Conservation (phyloP, 2,888 invertebrate genomes). For the Seira sanloemensis region DNA sequence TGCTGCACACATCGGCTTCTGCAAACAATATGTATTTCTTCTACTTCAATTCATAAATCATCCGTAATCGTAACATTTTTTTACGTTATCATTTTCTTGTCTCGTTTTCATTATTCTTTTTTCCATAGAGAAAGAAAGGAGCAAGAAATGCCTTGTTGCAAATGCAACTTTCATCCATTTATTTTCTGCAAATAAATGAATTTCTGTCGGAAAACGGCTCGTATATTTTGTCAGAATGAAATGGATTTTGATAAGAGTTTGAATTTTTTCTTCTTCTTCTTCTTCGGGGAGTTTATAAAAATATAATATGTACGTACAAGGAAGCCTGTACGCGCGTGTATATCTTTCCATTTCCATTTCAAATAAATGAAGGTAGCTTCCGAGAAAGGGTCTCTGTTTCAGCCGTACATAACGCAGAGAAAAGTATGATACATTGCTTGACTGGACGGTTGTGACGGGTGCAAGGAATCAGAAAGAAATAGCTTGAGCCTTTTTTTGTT, state of each 20-base stretch:
- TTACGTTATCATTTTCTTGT: conserved; percentile 11
- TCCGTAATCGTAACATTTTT: conserved; percentile 17
- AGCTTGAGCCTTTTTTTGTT: not conserved
- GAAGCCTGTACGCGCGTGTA: not conserved
- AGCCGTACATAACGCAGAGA: not conserved
- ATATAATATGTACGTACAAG: not conserved
- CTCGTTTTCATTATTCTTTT: conserved; percentile 15
- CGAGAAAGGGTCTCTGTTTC: not conserved
- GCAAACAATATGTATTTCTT: not conserved
- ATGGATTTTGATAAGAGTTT: conserved; percentile 17
- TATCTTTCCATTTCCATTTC: not conserved
- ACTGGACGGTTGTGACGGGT: conserved; percentile 19
- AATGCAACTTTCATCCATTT: conserved; percentile 12
- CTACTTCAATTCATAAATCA: conserved; percentile 12
- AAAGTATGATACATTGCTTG: conserved; percentile 13
- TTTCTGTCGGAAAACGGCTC: conserved; percentile 7
- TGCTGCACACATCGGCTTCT: too few relatives aligned
- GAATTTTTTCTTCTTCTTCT: too few relatives aligned
- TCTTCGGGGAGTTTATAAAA: not conserved
- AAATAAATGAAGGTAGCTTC: not conserved
- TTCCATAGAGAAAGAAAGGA: not conserved
- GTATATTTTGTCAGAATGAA: conserved; percentile 12
- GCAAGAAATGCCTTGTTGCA: not conserved
- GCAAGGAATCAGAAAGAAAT: conserved; percentile 16
- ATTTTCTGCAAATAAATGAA: conserved; percentile 17